Conservation (phyloP, 2,888 invertebrate species). For the Strigamia transsilvanica region DNA sequence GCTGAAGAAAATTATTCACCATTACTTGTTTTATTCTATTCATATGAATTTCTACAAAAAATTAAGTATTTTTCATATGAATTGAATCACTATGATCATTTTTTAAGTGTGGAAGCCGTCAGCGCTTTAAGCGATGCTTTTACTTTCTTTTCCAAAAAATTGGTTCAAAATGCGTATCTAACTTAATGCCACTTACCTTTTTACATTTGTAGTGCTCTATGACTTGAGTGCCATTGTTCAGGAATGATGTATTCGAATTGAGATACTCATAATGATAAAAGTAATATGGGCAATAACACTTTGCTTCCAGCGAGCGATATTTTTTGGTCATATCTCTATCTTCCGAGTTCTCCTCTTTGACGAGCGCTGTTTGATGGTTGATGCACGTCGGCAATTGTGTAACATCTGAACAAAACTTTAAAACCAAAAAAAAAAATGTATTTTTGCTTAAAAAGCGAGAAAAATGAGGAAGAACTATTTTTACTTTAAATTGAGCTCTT, state of each 20-base stretch:
- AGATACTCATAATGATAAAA: slow-evolving; percentile 38
- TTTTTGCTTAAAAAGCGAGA: not conserved
- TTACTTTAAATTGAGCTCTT: slow-evolving; percentile 22
- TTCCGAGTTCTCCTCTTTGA: slow-evolving; percentile 7
- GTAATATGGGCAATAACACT: slow-evolving; percentile 17
- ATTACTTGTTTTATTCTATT: not conserved
- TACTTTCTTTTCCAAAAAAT: too few relatives aligned
- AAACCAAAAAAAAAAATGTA: not conserved
- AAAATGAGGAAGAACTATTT: not conserved
- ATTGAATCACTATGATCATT: too few relatives aligned
- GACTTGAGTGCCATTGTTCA: not conserved
- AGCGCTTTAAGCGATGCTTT: too few relatives aligned
- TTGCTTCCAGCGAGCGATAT: not conserved
- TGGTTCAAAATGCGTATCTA: too few relatives aligned
- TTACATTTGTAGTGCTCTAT: slow-evolving; percentile 24
- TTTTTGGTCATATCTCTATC: not conserved
- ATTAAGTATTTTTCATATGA: too few relatives aligned
- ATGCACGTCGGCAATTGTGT: slow-evolving; percentile 1
- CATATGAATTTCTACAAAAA: too few relatives aligned
- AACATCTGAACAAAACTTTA: slow-evolving; percentile 6
- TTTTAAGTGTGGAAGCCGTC: too few relatives aligned
- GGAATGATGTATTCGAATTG: slow-evolving; percentile 15
- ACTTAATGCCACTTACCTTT: not conserved
- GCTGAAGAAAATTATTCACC: not conserved
- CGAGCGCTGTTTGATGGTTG: not conserved